Evolutionary conservation across 2,113 vertebrate genomes (phyloP).

Genomic region (Kobus ellipsiprymnus): DNA sequence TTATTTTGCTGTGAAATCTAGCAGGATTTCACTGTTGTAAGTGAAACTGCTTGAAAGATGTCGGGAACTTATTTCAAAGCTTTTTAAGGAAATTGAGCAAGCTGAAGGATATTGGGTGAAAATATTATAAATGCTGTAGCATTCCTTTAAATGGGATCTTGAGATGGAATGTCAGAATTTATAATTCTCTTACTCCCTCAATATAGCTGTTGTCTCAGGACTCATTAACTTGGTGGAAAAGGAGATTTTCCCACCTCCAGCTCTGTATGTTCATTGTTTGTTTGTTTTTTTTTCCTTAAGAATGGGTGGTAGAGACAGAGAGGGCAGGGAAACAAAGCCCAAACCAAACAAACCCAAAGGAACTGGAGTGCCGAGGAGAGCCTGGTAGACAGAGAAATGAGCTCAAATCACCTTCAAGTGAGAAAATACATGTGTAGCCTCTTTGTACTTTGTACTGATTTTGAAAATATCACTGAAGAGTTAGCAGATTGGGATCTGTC

Average conservation of each 20-base stretch:
- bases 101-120: not conserved
- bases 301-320: not conserved
- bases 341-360: not conserved
- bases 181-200: not conserved
- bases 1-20: not conserved
- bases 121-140: not conserved
- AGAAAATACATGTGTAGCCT: not conserved
- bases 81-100: not conserved
- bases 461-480: not conserved
- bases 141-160: not conserved
- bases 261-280: not conserved
- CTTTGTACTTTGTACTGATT: not conserved
- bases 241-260: not conserved
- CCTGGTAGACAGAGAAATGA: not conserved
- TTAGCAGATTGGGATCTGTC: not conserved
- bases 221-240: slow-evolving; percentile 16
- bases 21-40: not conserved
- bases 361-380: not conserved
- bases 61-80: not conserved
- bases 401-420: not conserved
- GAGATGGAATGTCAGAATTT: not conserved
- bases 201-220: not conserved
- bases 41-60: not conserved
- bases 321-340: not conserved
- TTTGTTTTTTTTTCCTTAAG: not conserved